A percentile compares a stretch with the other conserved stretches of the same genome.
Evolutionary conservation across 2,113 vertebrate species (phyloP).

Genomic region (Anser cygnoides): DNA sequence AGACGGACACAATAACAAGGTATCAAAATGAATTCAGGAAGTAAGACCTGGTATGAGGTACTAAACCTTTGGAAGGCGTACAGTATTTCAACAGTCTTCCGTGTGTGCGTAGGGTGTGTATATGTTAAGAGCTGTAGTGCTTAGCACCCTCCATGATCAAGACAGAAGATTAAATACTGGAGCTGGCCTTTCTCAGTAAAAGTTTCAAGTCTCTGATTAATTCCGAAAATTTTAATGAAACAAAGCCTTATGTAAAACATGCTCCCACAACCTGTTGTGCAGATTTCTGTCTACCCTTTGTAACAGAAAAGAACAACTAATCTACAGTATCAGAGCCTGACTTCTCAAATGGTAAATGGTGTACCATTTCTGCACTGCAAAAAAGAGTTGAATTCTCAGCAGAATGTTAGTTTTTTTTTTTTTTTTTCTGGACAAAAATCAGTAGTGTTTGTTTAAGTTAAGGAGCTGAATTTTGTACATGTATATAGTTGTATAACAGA

Average conservation of each 20-base stretch:
- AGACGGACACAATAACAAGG: neutral
- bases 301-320: neutral
- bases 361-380: neutral
- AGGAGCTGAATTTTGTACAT: neutral
- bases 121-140: neutral
- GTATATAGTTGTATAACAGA: neutral
- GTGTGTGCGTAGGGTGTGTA: neutral
- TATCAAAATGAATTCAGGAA: neutral
- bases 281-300: slow-evolving; percentile 51
- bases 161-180: neutral
- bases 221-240: slow-evolving; percentile 39
- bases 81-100: neutral
- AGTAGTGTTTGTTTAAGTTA: neutral
- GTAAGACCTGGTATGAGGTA: neutral
- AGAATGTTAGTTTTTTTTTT: neutral
- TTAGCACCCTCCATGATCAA: rapidly evolving
- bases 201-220: slow-evolving; percentile 55
- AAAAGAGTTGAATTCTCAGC: neutral
- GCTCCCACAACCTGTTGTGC: slow-evolving; percentile 12
- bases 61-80: neutral
- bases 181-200: neutral
- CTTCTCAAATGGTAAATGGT: neutral
- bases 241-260: slow-evolving; percentile 32
- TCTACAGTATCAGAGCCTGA: neutral
- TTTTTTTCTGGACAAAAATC: neutral